Base-by-base conservation (phyloP, 2,797 vertebrate species). In the Coluber constrictor region DNA sequence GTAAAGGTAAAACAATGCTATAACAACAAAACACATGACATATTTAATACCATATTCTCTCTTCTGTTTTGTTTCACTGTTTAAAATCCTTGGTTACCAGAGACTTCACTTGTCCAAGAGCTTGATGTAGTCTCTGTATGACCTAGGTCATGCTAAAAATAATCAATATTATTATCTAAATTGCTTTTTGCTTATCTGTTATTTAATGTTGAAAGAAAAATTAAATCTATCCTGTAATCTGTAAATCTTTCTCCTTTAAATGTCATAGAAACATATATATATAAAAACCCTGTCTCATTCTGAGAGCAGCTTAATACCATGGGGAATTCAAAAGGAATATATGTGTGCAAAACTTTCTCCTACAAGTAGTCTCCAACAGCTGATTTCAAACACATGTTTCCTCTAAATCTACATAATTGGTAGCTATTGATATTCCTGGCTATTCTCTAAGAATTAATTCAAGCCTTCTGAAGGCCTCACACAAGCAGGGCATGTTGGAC, bases 151-250 rank as follows among this genome's bases (percentile, higher is more conserved):
- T 93, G 95, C 89, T 92, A 55, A 95, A 92, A 88, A 60, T 94
- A 96, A 97, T 97, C 95, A 96, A 92, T 96, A 95, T 27, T 95
- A 97, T 97, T 95, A 96, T 97, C 95, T 97, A 96, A 97, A 96
- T 96, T 96, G 79, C 93, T 96, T 96, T 83, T 94, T 94, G 51
- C 95, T 96, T 97, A 95, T 97, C 96, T 96, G 88, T 93, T 92
- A 74, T 63, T 4, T 93, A 95, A 87, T 94, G 25, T 90, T 61
- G 25, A 94, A 92, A 96, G 93, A 15, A 95, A 70, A 94, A 32
- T 56, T 95, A 90, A 37, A 88, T 43, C 3, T 93, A 55, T 91
- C 93, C 59, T 88, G 59, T 61, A 95, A 93, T 96, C 88, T 95
- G 27, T 92, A 94, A 32, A 88, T 20, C 18, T 74, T 91, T 94